Evolutionary conservation across 2,888 invertebrate genomes (phyloP), one percentile per base, ranked within the genome.

Genomic region (Galeopsomyia nigrocyanea): DNA sequence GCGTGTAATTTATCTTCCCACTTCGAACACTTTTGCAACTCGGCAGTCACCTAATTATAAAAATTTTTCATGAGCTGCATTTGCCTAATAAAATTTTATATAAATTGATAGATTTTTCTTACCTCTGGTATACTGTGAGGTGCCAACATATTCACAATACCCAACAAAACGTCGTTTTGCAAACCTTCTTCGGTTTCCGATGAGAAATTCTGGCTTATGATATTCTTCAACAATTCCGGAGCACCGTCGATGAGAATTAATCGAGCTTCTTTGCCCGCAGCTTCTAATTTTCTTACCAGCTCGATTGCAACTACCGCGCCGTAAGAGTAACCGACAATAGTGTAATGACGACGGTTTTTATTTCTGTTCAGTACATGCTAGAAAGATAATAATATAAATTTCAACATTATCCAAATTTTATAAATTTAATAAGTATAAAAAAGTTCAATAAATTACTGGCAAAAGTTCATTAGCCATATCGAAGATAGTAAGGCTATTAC

Each of bases 311-410:
- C 88, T 22, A 93, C 85, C 0, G 92, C 88, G 57, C 98, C 98
- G 82, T 92, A 97, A 16, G 98, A 98, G 88, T 98, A 97, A 1
- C 94, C 98, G 16, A 94, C 90, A 0, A 98, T 83, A 72, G 90
- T 90, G 87, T 94, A 97, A 0, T 80, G 75, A 64, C 78, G 76
- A 13, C 80, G 79, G 50, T 66, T 71, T 69, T 82, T 79, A 39
- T 67, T 82, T n/a, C 89, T 87, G 53, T 88, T 86, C 68, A 89
- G 88, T 13, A 93, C 89, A 78, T 90, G 87, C 92, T 94, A 81
- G 26, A 39, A 75, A 65, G 50, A 58, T 26, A 13, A 14, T n/a
- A 51, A 61, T 49, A 10, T 9, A 1, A 39, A 5, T 39, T 39
- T 5, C 13, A 19, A 17, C 7, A 22, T 13, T 56, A 9, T 22